Conservation (phyloP, 2,888 invertebrate genomes). For the Lymantria dispar region DNA sequence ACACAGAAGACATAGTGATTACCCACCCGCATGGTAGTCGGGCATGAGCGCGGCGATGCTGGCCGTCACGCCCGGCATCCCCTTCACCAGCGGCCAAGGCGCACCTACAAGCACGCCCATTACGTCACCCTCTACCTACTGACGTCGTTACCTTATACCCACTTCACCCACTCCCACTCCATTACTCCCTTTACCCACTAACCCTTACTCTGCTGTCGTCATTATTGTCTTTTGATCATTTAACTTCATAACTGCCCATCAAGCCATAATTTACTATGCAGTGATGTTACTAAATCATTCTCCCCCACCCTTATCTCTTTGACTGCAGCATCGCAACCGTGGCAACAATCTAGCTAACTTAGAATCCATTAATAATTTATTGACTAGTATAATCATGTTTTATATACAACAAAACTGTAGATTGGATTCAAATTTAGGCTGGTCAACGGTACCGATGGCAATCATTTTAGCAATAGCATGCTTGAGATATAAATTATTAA, state of each 20-base stretch:
- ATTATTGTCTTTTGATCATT: too few relatives aligned
- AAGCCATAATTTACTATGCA: too few relatives aligned
- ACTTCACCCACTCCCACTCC: background rate
- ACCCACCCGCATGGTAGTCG: conserved; percentile 88
- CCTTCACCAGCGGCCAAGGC: conserved; percentile 69
- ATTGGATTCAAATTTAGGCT: background rate
- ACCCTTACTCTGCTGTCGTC: background rate
- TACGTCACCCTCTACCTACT: conserved; percentile 12
- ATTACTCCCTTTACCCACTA: background rate
- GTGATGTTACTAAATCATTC: too few relatives aligned
- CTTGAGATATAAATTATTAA: conserved; percentile 34
- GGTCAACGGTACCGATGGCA: background rate
- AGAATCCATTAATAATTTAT: background rate
- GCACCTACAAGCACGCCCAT: conserved; percentile 54
- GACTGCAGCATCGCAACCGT: background rate
- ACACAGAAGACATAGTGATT: conserved; percentile 46
- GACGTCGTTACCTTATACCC: conserved; percentile 3
- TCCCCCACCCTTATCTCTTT: background rate
- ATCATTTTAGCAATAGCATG: conserved; percentile 18
- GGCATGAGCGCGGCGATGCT: conserved; percentile 85
- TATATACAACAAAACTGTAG: background rate
- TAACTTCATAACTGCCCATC: too few relatives aligned
- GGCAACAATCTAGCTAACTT: background rate
- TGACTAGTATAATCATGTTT: too few relatives aligned
- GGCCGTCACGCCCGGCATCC: conserved; percentile 76